Evolutionary conservation across 1,140 invertebrate genomes (phyloP), one percentile per base, ranked within the genome.

Genomic region (Halictus rubicundus): DNA sequence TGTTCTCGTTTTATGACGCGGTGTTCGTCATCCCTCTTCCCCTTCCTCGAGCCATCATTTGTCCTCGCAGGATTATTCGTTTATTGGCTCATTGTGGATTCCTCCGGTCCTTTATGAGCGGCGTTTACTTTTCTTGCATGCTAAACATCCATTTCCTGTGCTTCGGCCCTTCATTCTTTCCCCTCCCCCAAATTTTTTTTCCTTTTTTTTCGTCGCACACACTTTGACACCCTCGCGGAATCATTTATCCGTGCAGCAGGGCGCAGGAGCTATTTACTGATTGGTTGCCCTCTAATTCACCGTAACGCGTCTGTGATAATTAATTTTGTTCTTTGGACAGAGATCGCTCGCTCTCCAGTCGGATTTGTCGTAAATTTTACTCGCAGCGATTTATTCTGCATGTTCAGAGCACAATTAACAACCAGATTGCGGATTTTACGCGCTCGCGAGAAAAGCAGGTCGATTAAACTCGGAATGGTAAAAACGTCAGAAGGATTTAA

Each of bases 81-180:
- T 88, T 89, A 88, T 87, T 84, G 87, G 85, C 88, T 86, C 87
- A 89, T 88, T 87, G 87, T 88, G 83, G 77, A 88, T 89, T 89
- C 87, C 87, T 87, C 81, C 71, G 82, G 81, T 86, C 84, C 82
- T 83, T 89, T 88, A 87, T 87, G 87, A 88, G 74, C 68, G 79
- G 61, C 80, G 78, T 68, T 78, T 68, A 82, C 82, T 79, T 86
- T 78, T 72, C 75, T 78, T 84, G 88, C 86, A 89, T 88, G 85
- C 77, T 88, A 79, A 89, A 88, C 70, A 66, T 70, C 78, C 60
- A n/a, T 64, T 68, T 69, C 75, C 65, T 64, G 59, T 77, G 54
- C 70, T 57, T 16, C 49, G 19, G 49, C 61, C 57, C 59, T 27
- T 57, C 27, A 25, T 65, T 52, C 42, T 42, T 77, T 59, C 49